Conservation (phyloP, 2,888 invertebrate species). For the Parelbella ahira region DNA sequence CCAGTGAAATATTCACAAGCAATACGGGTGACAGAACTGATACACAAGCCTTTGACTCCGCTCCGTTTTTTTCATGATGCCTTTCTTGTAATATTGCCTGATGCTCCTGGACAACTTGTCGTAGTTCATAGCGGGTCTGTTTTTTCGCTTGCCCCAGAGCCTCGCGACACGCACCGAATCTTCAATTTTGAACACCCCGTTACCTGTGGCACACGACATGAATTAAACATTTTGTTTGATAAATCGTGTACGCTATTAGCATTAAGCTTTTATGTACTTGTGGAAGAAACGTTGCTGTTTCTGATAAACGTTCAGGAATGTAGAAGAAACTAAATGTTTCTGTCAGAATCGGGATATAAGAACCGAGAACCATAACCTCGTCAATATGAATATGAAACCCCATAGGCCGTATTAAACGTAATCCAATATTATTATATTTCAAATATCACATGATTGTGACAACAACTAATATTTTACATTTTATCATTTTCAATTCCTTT, state of each 20-base stretch:
- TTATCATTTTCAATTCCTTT: too few relatives aligned
- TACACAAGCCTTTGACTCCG: slow-evolving; percentile 98
- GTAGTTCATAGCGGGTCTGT: slow-evolving; percentile 99
- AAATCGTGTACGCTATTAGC: slow-evolving; percentile 29
- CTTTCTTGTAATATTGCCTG: slow-evolving; percentile 99
- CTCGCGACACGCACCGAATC: slow-evolving; percentile 98
- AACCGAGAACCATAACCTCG: too few relatives aligned
- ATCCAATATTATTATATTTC: too few relatives aligned
- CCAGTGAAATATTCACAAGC: slow-evolving; percentile 81
- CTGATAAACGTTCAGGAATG: too few relatives aligned
- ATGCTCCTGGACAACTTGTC: slow-evolving; percentile 99
- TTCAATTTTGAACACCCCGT: slow-evolving; percentile 99
- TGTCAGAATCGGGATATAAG: too few relatives aligned
- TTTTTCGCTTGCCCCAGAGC: slow-evolving; percentile 98
- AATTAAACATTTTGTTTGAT: slow-evolving; percentile 52
- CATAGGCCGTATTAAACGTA: too few relatives aligned
- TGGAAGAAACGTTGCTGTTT: too few relatives aligned
- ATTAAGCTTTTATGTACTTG: slow-evolving; percentile 17
- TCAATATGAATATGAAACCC: too few relatives aligned
- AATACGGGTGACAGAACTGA: slow-evolving; percentile 98
- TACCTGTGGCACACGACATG: slow-evolving; percentile 68
- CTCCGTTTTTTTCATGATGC: slow-evolving; percentile 99
- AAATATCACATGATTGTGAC: too few relatives aligned
- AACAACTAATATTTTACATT: too few relatives aligned
- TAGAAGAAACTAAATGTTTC: too few relatives aligned